Evolutionary conservation across 2,888 invertebrate species (phyloP).

Genomic region (Tenthredo distinguenda): DNA sequence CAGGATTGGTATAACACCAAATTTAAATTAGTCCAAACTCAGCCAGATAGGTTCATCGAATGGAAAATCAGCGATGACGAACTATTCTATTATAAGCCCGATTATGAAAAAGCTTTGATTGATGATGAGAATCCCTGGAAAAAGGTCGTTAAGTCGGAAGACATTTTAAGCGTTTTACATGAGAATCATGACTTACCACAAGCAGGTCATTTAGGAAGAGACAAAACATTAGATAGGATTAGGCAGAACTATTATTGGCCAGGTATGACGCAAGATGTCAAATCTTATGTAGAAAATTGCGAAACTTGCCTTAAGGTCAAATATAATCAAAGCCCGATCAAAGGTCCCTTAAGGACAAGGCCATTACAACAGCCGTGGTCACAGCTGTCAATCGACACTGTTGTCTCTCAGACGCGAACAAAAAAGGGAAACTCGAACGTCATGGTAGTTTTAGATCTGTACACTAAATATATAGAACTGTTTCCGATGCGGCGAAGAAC

Average conservation of each 20-base stretch:
- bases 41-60: constrained; percentile 25
- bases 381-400: constrained; percentile 13
- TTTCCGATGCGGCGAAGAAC: constrained; percentile 4
- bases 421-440: constrained; percentile 24
- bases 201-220: constrained; percentile 55
- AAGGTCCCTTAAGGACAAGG: constrained; percentile 1
- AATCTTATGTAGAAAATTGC: constrained; percentile 50
- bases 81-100: constrained; percentile 44
- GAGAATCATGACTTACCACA: constrained; percentile 54
- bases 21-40: not conserved
- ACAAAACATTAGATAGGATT: constrained; percentile 55
- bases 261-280: constrained; percentile 55
- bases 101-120: constrained; percentile 43
- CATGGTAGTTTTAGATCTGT: constrained; percentile 8
- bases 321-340: constrained; percentile 47
- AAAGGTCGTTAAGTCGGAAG: constrained; percentile 19
- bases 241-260: constrained; percentile 54
- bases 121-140: constrained; percentile 54
- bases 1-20: constrained; percentile 54
- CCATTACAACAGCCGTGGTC: constrained; percentile 28
- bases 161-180: constrained; percentile 46
- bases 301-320: constrained; percentile 53
- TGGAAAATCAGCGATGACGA: constrained; percentile 21
- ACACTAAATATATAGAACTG: constrained; percentile 35
- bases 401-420: not conserved